phyloP scores from a whole-genome alignment of 2,888 invertebrate species.

The Agrenia bidenticulata region DNA sequence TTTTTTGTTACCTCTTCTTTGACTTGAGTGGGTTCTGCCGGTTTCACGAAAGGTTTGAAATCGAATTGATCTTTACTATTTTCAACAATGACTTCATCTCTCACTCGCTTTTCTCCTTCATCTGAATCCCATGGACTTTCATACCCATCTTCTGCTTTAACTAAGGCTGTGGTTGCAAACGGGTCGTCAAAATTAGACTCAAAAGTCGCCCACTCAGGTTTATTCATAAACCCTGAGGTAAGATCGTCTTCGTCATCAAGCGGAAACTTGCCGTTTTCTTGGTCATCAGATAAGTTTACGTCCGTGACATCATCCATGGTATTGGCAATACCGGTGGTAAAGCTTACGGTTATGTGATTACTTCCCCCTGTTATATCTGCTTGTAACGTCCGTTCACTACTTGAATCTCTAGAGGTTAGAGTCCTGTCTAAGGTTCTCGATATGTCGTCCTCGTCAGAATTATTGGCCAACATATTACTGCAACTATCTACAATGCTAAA shows the following conservation, averaged over 20 bases:
- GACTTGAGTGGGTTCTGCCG: background rate
- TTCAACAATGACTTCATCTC: background rate
- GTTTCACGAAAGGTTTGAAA: conserved; percentile 50
- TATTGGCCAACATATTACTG: conserved; percentile 55
- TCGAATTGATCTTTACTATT: conserved; percentile 41
- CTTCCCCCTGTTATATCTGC: conserved; percentile 30
- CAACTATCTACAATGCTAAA: conserved; percentile 42
- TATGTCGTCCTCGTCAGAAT: conserved; percentile 43
- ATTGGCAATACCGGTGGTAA: conserved; percentile 30
- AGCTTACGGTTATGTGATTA: conserved; percentile 21
- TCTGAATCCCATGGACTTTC: conserved; percentile 47
- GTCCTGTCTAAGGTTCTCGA: conserved; percentile 41
- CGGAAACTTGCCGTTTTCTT: conserved; percentile 42
- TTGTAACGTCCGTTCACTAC: conserved; percentile 51
- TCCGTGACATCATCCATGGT: conserved; percentile 53
- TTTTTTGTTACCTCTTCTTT: background rate
- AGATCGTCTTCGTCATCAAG: conserved; percentile 49
- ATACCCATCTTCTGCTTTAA: conserved; percentile 36
- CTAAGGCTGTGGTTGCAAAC: conserved; percentile 41
- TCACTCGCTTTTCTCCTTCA: conserved; percentile 23
- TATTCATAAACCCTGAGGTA: conserved; percentile 33
- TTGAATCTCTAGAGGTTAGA: conserved; percentile 42
- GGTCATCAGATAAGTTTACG: conserved; percentile 49
- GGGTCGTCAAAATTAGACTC: conserved; percentile 52
- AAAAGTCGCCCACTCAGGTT: conserved; percentile 53